Base-by-base conservation (phyloP, 2,888 invertebrate species). In the Oscheius sp. region DNA sequence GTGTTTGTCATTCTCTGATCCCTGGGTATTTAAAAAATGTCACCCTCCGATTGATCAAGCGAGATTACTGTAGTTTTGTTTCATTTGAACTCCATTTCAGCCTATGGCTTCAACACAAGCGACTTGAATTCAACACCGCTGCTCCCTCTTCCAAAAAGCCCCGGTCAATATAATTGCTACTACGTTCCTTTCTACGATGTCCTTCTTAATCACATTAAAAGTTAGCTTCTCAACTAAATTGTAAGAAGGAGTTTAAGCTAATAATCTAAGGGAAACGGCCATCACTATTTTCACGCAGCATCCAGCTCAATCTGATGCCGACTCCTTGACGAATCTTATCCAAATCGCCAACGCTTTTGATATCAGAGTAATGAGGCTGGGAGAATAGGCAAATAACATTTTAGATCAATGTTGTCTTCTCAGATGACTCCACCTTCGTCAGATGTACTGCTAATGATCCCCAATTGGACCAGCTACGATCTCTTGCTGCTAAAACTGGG, bases 221-320 rank as follows among this genome's bases (percentile, higher is more conserved):
- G 6, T 20, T 23, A 20, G 23, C 4, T 5, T 1, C 25, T 25
- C 15, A 8, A 10, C 37, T 10, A 37, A 37, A 37, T 10, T 10
- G 37, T 31, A 2, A 8, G n/a, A n/a, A n/a, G n/a, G n/a, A 2
- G 3, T 46, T 63, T 42, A 10, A 63, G 63, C 25, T 6, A 12
- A 48, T 39, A 29, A 29, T 1, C 6, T 65, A 8, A 20, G 53
- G 2, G 65, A 65, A 20, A 52, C 65, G 4, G 52, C 65, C 23
- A 65, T 65, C 37, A 65, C 50, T 8, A 53, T 65, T 29, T n/a
- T 65, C 15, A 65, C 65, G 1, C 65, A 65, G n/a, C 65, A 53
- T 25, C 65, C 65, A 2, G n/a, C 65, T 12, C n/a, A n/a, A n/a
- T n/a, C 27, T 34, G 37, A 52, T 34, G n/a, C 8, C 20, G 31